These are phyloP conservation scores for Mythimna ferrago DNA, from an alignment of 2,888 invertebrate genomes.

Conservation along the genomic window DNA sequence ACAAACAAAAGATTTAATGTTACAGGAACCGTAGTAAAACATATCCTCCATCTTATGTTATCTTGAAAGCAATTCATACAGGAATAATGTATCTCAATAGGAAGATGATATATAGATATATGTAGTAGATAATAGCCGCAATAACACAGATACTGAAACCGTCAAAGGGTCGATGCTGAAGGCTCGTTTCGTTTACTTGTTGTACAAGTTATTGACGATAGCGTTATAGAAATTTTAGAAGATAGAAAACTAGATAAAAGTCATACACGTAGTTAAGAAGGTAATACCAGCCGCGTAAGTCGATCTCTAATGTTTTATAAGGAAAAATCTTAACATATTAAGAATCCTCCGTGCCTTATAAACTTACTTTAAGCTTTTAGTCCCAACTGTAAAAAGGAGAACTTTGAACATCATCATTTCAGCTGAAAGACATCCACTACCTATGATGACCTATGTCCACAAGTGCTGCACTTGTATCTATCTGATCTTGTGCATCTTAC, in stretches of 20 bases:
- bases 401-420: too few species aligned
- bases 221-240: not conserved
- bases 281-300: not conserved
- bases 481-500: too few species aligned
- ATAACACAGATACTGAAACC: slow-evolving; percentile 68
- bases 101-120: slow-evolving; percentile 59
- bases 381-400: too few species aligned
- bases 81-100: slow-evolving; percentile 50
- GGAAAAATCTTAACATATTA: too few species aligned
- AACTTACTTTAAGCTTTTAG: too few species aligned
- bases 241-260: not conserved
- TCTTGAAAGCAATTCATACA: slow-evolving; percentile 51
- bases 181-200: slow-evolving; percentile 51
- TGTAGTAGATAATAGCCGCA: slow-evolving; percentile 66
- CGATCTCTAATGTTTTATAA: not conserved
- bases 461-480: too few species aligned
- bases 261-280: not conserved
- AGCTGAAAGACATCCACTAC: too few species aligned
- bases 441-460: too few species aligned
- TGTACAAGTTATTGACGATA: slow-evolving; percentile 16
- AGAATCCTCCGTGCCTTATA: too few species aligned
- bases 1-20: slow-evolving; percentile 24
- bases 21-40: slow-evolving; percentile 19
- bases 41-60: slow-evolving; percentile 30
- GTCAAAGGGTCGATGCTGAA: slow-evolving; percentile 65